These are phyloP conservation scores for Sinocyclocheilus rhinocerous DNA, from an alignment of 2,113 vertebrate genomes.

Conservation along the genomic window DNA sequence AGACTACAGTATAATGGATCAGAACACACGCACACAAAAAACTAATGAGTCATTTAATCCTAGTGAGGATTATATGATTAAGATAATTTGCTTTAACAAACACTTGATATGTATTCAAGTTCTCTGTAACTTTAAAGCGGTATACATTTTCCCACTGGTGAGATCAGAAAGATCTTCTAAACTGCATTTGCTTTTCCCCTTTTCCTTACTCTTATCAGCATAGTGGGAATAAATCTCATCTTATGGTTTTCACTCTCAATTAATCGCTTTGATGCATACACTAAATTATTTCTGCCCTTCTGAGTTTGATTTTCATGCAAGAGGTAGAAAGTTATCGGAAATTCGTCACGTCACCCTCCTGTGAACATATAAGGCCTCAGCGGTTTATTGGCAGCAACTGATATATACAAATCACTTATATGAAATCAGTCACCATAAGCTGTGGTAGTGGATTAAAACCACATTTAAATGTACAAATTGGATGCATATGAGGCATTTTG, in stretches of 20 bases:
- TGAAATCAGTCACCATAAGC: slow-evolving; percentile 7
- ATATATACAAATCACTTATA: slow-evolving; percentile 25
- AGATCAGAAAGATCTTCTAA: not conserved
- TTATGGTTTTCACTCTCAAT: slow-evolving; percentile 27
- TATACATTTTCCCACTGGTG: not conserved
- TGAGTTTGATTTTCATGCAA: slow-evolving; percentile 12
- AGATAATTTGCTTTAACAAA: not conserved
- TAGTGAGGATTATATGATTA: not conserved
- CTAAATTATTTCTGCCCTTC: slow-evolving; percentile 9
- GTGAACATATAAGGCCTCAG: not conserved
- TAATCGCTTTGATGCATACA: slow-evolving; percentile 19
- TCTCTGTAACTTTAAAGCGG: not conserved
- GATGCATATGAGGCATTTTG: not conserved
- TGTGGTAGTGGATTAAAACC: not conserved
- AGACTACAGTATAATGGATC: not conserved
- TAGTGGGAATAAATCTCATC: slow-evolving; percentile 16
- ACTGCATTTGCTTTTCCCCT: not conserved
- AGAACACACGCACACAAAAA: not conserved
- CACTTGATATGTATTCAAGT: not conserved
- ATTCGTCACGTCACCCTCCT: not conserved
- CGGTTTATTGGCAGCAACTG: not conserved
- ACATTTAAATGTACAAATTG: not conserved
- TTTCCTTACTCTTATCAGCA: slow-evolving; percentile 1
- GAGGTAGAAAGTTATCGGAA: slow-evolving; percentile 7
- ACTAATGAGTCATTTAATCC: not conserved